phyloP scores from a whole-genome alignment of 2,113 vertebrate genomes.

The Saguinus imperator region DNA sequence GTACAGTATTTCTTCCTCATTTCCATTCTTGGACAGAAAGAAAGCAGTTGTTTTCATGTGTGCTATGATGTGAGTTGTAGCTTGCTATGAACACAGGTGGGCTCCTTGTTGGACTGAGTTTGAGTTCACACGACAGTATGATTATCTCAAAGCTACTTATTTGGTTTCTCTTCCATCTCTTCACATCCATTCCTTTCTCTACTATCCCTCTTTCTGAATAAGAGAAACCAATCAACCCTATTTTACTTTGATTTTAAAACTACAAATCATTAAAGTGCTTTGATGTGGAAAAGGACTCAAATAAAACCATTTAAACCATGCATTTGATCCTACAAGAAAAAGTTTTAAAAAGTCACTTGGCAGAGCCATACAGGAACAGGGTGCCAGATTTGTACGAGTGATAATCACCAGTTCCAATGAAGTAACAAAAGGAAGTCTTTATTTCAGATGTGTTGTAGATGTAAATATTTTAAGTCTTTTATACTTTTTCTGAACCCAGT shows the following conservation, averaged over 20 bases:
- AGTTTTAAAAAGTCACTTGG: background rate
- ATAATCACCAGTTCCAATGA: background rate
- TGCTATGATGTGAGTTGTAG: background rate
- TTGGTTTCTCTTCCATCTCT: background rate
- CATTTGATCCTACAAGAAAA: background rate
- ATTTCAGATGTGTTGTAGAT: slow-evolving; percentile 24
- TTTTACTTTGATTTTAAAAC: slow-evolving; percentile 27
- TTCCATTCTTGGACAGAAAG: background rate
- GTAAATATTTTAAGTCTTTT: slow-evolving; percentile 45
- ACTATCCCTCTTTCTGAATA: background rate
- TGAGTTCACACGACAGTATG: background rate
- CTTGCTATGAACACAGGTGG: background rate
- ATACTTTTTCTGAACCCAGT: slow-evolving; percentile 39
- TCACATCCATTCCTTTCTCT: background rate
- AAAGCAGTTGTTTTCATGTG: background rate
- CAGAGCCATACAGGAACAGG: background rate
- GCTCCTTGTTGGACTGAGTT: background rate
- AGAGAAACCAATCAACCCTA: background rate
- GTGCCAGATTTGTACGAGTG: background rate
- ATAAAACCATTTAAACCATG: slow-evolving; percentile 2
- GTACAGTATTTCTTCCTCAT: background rate
- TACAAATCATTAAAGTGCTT: background rate
- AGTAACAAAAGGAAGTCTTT: slow-evolving; percentile 32
- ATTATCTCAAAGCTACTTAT: background rate
- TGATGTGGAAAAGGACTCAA: background rate